A percentile compares a stretch with the other conserved stretches of the same genome.
phyloP scores from a whole-genome alignment of 1,140 invertebrate species.

The Drosophila lacteicornis region DNA sequence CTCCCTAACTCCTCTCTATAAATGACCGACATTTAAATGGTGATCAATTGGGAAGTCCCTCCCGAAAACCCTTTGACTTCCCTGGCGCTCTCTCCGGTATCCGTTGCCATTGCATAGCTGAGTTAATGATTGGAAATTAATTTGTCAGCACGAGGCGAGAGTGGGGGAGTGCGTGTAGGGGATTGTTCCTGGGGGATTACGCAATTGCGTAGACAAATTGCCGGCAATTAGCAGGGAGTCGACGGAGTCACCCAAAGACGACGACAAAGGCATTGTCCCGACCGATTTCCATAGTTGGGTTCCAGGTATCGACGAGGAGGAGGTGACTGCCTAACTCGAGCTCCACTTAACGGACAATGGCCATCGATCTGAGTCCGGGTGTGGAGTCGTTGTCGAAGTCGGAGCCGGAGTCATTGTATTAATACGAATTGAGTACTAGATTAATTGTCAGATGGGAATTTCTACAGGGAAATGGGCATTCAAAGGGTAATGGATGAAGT shows the following conservation, averaged over 20 bases:
- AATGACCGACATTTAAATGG: slow-evolving; percentile 73
- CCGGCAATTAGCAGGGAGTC: slow-evolving; percentile 61
- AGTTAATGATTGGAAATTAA: slow-evolving; percentile 81
- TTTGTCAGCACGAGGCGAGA: slow-evolving; percentile 49
- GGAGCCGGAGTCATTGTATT: slow-evolving; percentile 17
- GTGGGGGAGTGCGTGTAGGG: slow-evolving; percentile 6
- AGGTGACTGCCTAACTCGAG: slow-evolving; percentile 2
- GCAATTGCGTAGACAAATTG: slow-evolving; percentile 70
- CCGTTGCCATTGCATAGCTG: slow-evolving; percentile 54
- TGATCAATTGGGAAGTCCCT: slow-evolving; percentile 40
- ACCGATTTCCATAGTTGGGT: slow-evolving; percentile 23
- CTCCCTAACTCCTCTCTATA: slow-evolving; percentile 25
- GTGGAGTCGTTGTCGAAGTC: slow-evolving; percentile 7
- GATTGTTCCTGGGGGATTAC: slow-evolving; percentile 37
- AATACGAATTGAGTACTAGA: slow-evolving; percentile 34
- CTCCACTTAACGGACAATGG: slow-evolving; percentile 36
- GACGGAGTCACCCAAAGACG: slow-evolving; percentile 5
- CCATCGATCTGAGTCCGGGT: slow-evolving; percentile 33
- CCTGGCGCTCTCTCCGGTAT: slow-evolving; percentile 12
- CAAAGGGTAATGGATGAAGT: slow-evolving; percentile 8
- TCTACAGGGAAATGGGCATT: slow-evolving; percentile 2
- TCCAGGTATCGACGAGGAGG: not conserved
- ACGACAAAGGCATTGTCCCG: slow-evolving; percentile 35
- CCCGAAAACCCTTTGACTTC: slow-evolving; percentile 35
- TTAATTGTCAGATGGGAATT: slow-evolving; percentile 26